These are phyloP conservation scores for Apamea sordens DNA, from an alignment of 2,888 invertebrate species.

Conservation along the genomic window DNA sequence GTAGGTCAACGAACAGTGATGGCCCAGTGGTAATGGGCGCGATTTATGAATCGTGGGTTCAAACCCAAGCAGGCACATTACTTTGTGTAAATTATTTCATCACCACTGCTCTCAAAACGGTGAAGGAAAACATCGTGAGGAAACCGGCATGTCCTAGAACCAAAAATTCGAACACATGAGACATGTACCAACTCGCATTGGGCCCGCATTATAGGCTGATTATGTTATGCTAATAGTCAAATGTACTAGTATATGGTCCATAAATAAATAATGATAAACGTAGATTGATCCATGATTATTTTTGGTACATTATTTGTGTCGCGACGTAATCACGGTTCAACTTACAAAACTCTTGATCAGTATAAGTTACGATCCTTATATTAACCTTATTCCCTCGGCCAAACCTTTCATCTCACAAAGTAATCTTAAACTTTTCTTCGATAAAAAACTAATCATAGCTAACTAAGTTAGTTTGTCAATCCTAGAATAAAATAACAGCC, in stretches of 20 bases:
- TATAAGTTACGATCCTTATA: conserved; percentile 17
- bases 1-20: background rate
- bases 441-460: conserved; percentile 41
- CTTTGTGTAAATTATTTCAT: background rate
- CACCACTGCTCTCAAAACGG: background rate
- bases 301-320: background rate
- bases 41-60: background rate
- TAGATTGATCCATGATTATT: background rate
- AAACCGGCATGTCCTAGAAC: background rate
- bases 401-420: conserved; percentile 44
- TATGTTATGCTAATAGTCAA: too few species aligned
- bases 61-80: background rate
- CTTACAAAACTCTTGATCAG: conserved; percentile 24
- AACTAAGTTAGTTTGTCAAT: conserved; percentile 17
- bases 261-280: background rate
- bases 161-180: background rate
- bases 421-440: conserved; percentile 42
- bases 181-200: background rate
- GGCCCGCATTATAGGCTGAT: background rate
- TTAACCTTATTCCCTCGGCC: conserved; percentile 6
- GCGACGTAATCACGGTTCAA: background rate
- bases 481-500: conserved; percentile 7
- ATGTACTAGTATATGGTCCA: too few species aligned
- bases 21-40: background rate
- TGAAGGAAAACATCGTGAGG: background rate